These are phyloP conservation scores for Antigone vipio DNA, from an alignment of 2,113 vertebrate genomes.

Conservation along the genomic window DNA sequence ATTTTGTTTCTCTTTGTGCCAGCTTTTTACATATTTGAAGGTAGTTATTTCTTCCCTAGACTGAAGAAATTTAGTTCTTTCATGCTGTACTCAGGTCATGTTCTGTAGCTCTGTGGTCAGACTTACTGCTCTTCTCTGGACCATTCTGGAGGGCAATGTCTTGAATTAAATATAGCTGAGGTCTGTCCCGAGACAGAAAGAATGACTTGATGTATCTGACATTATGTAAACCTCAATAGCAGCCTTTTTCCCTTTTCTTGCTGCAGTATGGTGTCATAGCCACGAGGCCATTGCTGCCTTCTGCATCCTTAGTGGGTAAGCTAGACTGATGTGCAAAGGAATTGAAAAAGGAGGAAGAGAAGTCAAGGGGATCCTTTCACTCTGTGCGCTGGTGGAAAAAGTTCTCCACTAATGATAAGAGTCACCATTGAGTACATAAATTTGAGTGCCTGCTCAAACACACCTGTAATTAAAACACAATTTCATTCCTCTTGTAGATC, in stretches of 20 bases:
- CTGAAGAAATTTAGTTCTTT: neutral
- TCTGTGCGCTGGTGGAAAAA: neutral
- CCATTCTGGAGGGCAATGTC: neutral
- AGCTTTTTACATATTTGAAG: neutral
- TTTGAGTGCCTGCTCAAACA: neutral
- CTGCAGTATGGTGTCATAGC: neutral
- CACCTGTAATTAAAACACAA: neutral
- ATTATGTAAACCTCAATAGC: neutral
- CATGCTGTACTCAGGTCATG: neutral
- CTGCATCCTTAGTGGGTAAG: neutral
- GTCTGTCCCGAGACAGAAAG: neutral
- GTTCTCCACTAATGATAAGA: neutral
- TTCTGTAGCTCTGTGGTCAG: neutral
- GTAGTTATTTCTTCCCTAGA: neutral
- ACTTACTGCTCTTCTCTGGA: neutral
- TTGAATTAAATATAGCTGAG: neutral
- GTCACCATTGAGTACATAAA: neutral
- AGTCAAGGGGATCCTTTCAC: neutral
- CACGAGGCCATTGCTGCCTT: neutral
- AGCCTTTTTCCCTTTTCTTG: neutral
- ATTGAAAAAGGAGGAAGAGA: neutral
- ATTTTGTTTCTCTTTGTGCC: neutral
- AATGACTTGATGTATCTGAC: neutral
- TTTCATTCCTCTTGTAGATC: neutral
- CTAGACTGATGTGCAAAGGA: neutral